These are phyloP conservation scores for Antheraea mylitta DNA, from an alignment of 1,140 invertebrate genomes.

Conservation along the genomic window DNA sequence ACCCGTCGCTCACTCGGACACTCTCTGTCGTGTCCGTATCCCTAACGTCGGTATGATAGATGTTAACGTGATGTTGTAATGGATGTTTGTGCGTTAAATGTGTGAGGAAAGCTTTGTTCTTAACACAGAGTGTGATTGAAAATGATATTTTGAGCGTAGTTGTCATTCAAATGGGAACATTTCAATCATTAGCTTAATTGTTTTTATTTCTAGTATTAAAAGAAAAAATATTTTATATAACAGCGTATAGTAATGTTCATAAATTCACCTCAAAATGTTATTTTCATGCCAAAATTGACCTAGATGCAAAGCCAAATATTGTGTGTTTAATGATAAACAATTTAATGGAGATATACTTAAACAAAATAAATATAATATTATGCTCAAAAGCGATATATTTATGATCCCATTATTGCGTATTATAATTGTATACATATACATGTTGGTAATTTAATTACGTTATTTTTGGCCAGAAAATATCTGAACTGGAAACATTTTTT, in stretches of 20 bases:
- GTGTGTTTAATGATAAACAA: neutral
- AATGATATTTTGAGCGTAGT: neutral
- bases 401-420: neutral
- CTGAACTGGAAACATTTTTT: too few species aligned
- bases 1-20: constrained; percentile 66
- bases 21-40: constrained; percentile 68
- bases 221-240: too few species aligned
- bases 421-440: neutral
- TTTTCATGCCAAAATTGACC: neutral
- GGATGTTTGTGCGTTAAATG: neutral
- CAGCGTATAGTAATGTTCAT: too few species aligned
- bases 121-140: neutral
- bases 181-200: too few species aligned
- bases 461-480: too few species aligned
- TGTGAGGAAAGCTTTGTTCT: constrained; percentile 1
- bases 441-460: neutral
- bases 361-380: neutral
- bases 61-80: constrained; percentile 37
- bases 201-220: too few species aligned
- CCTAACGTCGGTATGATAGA: constrained; percentile 55
- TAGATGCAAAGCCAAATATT: neutral
- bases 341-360: neutral
- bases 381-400: neutral
- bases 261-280: neutral
- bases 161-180: neutral